Percentiles rank a stretch among this genome's conserved stretches.
Evolutionary conservation across 2,797 vertebrate genomes (phyloP).

Genomic region (Petrocephalus sullivani): DNA sequence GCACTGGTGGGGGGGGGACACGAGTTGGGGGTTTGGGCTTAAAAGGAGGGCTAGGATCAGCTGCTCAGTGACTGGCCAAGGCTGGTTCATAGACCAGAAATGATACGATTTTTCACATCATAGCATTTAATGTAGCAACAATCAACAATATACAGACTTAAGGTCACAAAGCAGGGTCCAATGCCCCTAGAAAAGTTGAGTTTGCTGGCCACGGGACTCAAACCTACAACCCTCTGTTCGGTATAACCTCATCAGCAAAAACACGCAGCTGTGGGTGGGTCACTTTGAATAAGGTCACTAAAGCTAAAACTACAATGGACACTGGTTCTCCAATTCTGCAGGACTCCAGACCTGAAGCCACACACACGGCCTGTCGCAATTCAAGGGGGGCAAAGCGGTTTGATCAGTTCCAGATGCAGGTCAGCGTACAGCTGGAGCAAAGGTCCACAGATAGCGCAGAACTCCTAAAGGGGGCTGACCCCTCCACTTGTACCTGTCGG

Average conservation of each 20-base stretch:
- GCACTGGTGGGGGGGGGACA: constrained; percentile 45
- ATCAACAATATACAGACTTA: background rate
- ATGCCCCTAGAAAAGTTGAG: background rate
- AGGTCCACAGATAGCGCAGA: background rate
- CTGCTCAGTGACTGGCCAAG: background rate
- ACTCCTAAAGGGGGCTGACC: background rate
- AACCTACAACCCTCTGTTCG: background rate
- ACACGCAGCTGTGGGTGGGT: background rate
- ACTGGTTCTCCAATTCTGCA: background rate
- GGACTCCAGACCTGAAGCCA: background rate
- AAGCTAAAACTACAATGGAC: background rate
- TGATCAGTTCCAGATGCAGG: background rate
- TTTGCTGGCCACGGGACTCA: background rate
- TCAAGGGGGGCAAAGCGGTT: background rate
- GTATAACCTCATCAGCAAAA: background rate
- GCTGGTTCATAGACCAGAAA: background rate
- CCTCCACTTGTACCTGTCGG: background rate
- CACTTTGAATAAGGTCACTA: background rate
- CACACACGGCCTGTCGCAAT: background rate
- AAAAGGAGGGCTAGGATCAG: background rate
- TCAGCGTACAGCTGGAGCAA: background rate
- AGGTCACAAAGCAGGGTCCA: background rate
- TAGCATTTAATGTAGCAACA: background rate
- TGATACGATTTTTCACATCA: background rate
- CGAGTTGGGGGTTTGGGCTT: background rate